Conservation (phyloP, 1,140 invertebrate species). For the Lanistes nyassanus region DNA sequence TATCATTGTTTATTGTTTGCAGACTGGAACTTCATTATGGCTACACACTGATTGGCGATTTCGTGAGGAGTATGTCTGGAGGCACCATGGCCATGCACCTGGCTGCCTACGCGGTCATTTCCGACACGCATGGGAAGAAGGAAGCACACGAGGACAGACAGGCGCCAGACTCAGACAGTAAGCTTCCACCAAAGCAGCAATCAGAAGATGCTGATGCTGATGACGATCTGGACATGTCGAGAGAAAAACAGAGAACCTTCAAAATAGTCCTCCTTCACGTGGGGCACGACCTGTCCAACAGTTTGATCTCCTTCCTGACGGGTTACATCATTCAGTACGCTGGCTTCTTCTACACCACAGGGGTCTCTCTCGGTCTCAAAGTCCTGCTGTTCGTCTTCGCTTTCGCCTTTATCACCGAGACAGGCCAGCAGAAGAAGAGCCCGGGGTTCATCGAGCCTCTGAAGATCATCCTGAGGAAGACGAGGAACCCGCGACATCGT, state of each 20-base stretch:
- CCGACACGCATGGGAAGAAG: background rate
- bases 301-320: background rate
- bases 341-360: background rate
- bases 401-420: background rate
- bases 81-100: background rate
- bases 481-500: background rate
- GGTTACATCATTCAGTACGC: background rate
- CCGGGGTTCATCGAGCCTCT: background rate
- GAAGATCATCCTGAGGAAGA: background rate
- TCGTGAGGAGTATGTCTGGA: background rate
- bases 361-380: background rate
- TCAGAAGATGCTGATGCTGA: background rate
- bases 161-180: background rate
- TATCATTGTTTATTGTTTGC: too few species aligned
- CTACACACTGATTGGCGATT: background rate
- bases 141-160: background rate
- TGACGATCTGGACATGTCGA: background rate
- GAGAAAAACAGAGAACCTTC: background rate
- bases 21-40: background rate
- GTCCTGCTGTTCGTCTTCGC: background rate
- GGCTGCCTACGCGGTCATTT: background rate
- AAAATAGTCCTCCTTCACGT: background rate
- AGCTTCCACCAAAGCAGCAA: background rate
- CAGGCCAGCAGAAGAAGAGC: slow-evolving; percentile 6
- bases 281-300: background rate